phyloP scores from a whole-genome alignment of 2,113 vertebrate genomes.

The Lepus americanus region DNA sequence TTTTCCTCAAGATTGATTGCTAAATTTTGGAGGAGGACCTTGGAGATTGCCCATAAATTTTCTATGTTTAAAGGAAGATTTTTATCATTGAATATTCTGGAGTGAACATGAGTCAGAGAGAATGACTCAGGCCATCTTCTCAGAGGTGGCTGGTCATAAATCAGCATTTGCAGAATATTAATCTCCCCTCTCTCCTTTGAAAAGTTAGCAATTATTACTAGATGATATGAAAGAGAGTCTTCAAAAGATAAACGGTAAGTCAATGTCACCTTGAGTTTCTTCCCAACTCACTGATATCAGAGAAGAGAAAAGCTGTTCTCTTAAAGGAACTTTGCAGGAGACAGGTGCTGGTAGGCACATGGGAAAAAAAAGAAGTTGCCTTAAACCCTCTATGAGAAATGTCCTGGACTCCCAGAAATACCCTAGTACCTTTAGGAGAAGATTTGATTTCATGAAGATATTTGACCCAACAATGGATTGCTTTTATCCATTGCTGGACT shows the following conservation, averaged over 20 bases:
- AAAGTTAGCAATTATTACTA: conserved; percentile 60
- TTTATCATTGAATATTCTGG: conserved; percentile 61
- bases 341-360: background rate
- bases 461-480: background rate
- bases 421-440: background rate
- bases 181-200: conserved; percentile 54
- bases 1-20: conserved; percentile 65
- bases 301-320: background rate
- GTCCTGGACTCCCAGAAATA: background rate
- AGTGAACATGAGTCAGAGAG: conserved; percentile 64
- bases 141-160: conserved; percentile 66
- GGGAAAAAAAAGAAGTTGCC: background rate
- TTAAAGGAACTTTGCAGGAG: background rate
- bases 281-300: conserved; percentile 16
- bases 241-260: conserved; percentile 51
- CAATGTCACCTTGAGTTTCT: conserved; percentile 60
- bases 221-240: background rate
- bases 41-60: conserved; percentile 56
- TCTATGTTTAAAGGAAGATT: conserved; percentile 58
- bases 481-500: background rate
- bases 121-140: conserved; percentile 68
- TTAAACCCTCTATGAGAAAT: background rate
- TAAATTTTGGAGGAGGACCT: conserved; percentile 29
- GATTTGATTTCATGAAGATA: background rate
- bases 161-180: conserved; percentile 71